Evolutionary conservation across 2,797 vertebrate genomes (phyloP).

Genomic region (Eulemur albifrons): DNA sequence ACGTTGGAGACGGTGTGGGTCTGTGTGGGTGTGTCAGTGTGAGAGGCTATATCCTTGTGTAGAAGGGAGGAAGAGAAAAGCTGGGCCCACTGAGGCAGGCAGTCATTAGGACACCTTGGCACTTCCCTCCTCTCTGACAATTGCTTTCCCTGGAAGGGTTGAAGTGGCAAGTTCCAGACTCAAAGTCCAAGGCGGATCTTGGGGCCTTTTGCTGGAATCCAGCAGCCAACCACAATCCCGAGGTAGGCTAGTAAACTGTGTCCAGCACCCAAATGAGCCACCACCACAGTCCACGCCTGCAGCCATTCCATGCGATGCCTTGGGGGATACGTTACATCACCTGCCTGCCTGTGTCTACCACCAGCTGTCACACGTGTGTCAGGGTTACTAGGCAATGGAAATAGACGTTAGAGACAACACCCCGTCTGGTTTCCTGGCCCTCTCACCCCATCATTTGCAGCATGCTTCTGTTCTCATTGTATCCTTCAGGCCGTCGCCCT

Average conservation of each 20-base stretch:
- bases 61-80: background rate
- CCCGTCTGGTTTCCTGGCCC: background rate
- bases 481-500: background rate
- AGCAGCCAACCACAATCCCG: background rate
- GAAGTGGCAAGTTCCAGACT: background rate
- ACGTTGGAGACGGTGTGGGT: background rate
- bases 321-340: background rate
- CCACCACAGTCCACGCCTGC: background rate
- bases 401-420: slow-evolving; percentile 64
- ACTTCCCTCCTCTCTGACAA: background rate
- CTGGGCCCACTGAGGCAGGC: background rate
- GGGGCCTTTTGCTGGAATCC: background rate
- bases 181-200: background rate
- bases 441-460: background rate
- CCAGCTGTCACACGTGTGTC: slow-evolving; percentile 66
- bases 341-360: too few relatives aligned
- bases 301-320: background rate
- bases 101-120: background rate
- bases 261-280: background rate
- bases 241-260: background rate
- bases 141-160: background rate
- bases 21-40: background rate
- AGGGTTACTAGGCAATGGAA: slow-evolving; percentile 77
- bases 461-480: background rate
- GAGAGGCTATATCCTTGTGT: background rate